phyloP scores from a whole-genome alignment of 2,113 vertebrate species.

The Rhinopomastus cyanomelas region DNA sequence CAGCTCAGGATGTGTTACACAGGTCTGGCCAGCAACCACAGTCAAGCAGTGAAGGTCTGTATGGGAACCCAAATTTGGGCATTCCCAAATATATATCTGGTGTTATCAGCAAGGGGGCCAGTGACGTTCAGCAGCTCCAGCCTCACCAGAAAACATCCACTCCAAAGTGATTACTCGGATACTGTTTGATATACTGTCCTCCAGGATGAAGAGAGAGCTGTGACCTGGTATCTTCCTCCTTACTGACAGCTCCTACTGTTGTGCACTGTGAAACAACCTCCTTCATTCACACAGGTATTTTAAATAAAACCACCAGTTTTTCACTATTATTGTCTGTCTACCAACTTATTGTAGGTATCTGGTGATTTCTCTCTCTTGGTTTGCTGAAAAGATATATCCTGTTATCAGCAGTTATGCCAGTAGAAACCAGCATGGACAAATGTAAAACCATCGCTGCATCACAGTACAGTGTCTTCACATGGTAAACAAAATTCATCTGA shows the following conservation, averaged over 20 bases:
- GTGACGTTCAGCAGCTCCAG: neutral
- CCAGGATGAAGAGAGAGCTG: neutral
- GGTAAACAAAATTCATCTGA: neutral
- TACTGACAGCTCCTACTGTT: neutral
- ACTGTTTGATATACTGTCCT: neutral
- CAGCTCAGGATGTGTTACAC: rapidly evolving
- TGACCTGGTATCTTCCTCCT: neutral
- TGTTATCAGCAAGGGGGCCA: neutral
- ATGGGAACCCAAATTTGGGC: neutral
- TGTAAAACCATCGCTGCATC: neutral
- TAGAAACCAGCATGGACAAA: neutral
- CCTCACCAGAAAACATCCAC: neutral
- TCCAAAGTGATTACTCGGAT: neutral
- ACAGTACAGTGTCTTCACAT: neutral
- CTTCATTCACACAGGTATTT: neutral
- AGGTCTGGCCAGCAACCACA: neutral
- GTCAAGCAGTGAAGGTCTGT: neutral
- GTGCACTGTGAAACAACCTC: neutral
- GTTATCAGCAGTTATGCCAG: neutral
- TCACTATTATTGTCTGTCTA: neutral
- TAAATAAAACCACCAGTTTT: neutral
- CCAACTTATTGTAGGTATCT: neutral
- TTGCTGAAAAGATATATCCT: neutral
- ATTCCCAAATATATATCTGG: neutral
- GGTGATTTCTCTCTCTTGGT: neutral